These are phyloP conservation scores for Turdus rufiventris DNA, from an alignment of 2,113 vertebrate genomes.

Conservation along the genomic window DNA sequence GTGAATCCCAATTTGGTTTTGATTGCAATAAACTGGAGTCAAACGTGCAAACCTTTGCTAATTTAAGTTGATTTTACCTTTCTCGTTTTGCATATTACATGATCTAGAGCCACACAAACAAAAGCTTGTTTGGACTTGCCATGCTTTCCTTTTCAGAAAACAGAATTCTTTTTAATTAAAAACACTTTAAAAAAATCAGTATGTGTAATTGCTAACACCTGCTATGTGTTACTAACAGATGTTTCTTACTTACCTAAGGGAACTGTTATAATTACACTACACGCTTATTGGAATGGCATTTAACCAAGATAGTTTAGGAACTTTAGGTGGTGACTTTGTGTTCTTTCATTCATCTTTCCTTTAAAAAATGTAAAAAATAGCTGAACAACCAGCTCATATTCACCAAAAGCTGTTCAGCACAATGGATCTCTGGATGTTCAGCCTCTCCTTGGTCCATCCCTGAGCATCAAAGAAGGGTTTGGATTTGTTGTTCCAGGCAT, in stretches of 20 bases:
- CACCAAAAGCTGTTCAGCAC: neutral
- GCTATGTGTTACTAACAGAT: slow-evolving; percentile 78
- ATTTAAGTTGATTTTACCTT: slow-evolving; percentile 65
- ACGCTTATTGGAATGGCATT: slow-evolving; percentile 73
- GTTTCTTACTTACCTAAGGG: slow-evolving; percentile 79
- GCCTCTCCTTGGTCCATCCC: neutral
- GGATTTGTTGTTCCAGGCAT: accelerated
- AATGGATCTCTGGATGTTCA: neutral
- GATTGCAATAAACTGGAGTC: slow-evolving; percentile 55
- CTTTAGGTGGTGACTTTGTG: slow-evolving; percentile 68
- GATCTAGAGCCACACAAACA: slow-evolving; percentile 56
- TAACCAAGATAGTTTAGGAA: slow-evolving; percentile 71
- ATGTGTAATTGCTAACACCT: slow-evolving; percentile 81
- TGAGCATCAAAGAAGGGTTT: neutral
- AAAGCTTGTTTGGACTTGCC: slow-evolving; percentile 67
- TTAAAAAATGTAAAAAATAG: neutral
- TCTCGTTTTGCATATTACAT: slow-evolving; percentile 34
- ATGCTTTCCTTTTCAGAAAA: slow-evolving; percentile 71
- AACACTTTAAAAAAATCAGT: slow-evolving; percentile 75
- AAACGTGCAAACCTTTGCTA: slow-evolving; percentile 44
- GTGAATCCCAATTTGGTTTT: slow-evolving; percentile 38
- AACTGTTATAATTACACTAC: slow-evolving; percentile 78
- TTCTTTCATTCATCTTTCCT: slow-evolving; percentile 45
- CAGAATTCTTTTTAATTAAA: slow-evolving; percentile 81
- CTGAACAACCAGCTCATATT: neutral